Conservation (phyloP, 1,140 invertebrate genomes). For the Mamestra configurata region DNA sequence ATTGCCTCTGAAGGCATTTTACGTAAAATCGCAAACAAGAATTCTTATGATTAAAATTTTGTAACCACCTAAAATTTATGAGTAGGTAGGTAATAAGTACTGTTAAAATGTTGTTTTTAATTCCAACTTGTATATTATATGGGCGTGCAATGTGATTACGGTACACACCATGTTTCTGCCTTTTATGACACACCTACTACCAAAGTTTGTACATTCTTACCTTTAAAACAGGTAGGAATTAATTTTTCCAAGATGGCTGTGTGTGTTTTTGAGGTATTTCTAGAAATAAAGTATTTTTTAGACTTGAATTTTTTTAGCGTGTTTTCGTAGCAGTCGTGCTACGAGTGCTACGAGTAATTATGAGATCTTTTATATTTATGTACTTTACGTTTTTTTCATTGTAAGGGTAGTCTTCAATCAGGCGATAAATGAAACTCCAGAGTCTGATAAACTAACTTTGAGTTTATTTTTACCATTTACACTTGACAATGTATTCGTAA, state of each 20-base stretch:
- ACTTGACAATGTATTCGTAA: conserved; percentile 88
- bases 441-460: conserved; percentile 89
- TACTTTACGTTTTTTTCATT: background rate
- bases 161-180: background rate
- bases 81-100: background rate
- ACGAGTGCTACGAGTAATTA: background rate
- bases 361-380: background rate
- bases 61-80: conserved; percentile 10
- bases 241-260: background rate
- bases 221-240: background rate
- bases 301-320: background rate
- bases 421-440: conserved; percentile 80
- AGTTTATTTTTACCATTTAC: conserved; percentile 89
- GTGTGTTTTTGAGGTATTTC: background rate
- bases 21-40: conserved; percentile 13
- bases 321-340: background rate
- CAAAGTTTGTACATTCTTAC: background rate
- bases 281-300: background rate
- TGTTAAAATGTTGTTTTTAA: background rate
- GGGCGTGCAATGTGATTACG: background rate
- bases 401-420: conserved; percentile 17
- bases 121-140: background rate
- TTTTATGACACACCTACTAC: conserved; percentile 4
- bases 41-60: conserved; percentile 23
- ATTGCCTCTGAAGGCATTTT: background rate